Conservation (phyloP, 2,113 vertebrate genomes). For the Vimba vimba region DNA sequence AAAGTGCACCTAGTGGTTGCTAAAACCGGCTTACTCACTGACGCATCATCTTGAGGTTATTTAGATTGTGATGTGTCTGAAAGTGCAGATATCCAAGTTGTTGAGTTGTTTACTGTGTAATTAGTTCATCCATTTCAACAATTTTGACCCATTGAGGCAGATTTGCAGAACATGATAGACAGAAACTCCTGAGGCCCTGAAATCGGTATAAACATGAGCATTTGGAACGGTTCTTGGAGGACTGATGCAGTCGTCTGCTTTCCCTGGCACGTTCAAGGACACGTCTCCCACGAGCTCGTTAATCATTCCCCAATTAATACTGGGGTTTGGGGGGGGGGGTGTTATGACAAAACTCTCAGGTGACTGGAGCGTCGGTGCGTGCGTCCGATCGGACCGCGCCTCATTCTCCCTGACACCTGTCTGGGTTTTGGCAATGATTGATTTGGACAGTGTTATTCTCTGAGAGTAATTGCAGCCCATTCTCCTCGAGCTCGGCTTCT, state of each 20-base stretch:
- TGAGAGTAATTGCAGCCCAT: constrained; percentile 35
- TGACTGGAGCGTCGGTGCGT: constrained; percentile 34
- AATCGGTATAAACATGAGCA: background rate
- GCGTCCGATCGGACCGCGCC: background rate
- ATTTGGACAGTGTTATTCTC: constrained; percentile 50
- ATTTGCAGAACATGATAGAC: background rate
- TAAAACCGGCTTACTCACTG: background rate
- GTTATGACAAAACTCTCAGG: constrained; percentile 51
- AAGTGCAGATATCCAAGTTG: background rate
- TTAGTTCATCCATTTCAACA: background rate
- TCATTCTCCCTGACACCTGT: constrained; percentile 44
- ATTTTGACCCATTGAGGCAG: background rate
- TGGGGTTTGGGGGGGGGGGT: constrained; percentile 22
- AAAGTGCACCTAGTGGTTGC: background rate
- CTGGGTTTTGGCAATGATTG: constrained; percentile 44
- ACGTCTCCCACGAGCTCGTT: constrained; percentile 35
- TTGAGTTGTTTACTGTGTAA: constrained; percentile 9
- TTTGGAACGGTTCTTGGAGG: background rate
- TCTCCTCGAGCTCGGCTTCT: constrained; percentile 20
- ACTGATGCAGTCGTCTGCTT: background rate
- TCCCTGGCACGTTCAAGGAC: constrained; percentile 41
- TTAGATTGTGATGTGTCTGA: background rate
- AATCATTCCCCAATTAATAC: constrained; percentile 40
- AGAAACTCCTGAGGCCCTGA: background rate
- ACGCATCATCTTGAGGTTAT: background rate